Conservation (phyloP, 2,797 vertebrate species). For the Sebastes glaucus region DNA sequence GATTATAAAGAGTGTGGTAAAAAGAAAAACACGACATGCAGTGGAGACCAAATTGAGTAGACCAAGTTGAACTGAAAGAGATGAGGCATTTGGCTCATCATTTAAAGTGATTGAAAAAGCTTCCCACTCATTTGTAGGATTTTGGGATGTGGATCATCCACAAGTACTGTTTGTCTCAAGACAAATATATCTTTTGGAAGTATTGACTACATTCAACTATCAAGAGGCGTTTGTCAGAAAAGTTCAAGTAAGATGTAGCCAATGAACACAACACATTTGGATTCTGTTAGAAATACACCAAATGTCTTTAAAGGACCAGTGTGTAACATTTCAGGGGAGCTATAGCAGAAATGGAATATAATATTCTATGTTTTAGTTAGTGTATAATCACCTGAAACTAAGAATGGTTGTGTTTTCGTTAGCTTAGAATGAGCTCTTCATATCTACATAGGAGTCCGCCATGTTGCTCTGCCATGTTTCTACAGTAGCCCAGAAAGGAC, state of each 20-base stretch:
- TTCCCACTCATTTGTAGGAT: neutral
- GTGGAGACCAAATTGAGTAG: neutral
- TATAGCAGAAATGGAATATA: too few relatives aligned
- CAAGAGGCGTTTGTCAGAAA: neutral
- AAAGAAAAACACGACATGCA: neutral
- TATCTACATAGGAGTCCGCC: too few relatives aligned
- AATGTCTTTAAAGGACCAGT: too few relatives aligned
- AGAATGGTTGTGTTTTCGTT: too few relatives aligned
- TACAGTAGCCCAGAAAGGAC: too few relatives aligned
- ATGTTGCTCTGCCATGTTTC: too few relatives aligned
- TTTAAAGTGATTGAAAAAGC: neutral
- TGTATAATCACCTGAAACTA: too few relatives aligned
- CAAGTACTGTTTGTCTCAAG: neutral
- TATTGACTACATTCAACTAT: neutral
- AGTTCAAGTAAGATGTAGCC: neutral
- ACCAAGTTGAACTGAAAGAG: neutral
- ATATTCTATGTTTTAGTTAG: too few relatives aligned
- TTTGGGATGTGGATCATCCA: neutral
- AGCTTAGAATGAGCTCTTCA: too few relatives aligned
- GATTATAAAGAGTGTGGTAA: neutral
- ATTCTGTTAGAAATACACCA: neutral
- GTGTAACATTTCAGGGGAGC: too few relatives aligned
- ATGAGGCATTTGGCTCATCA: too few relatives aligned
- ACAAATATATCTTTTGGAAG: neutral
- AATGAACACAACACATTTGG: neutral